Evolutionary conservation across 2,113 vertebrate species (phyloP), one percentile per base, ranked within the genome.

Genomic region (Brachyhypopomus occidentalis): DNA sequence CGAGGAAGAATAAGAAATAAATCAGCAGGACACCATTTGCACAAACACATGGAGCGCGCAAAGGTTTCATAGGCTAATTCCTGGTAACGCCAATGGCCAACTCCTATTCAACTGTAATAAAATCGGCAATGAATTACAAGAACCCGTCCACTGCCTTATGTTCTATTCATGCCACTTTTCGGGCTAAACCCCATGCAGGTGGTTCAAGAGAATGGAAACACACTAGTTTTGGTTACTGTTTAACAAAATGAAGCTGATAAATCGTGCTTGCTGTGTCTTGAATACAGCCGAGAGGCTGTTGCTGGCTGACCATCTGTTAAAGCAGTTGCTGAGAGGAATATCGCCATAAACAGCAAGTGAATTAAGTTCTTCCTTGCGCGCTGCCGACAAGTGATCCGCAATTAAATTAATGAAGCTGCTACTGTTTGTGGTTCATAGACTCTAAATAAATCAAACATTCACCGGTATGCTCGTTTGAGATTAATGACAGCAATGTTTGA

Each of bases 51-150:
- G 85, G 60, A 80, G 64, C 22, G 45, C 30, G 36, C 82, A 30
- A 69, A 76, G 79, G 78, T 81, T 89, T 90, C 81, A 87, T 81
- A 88, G 64, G 85, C 81, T 87, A 88, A 90, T 91, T 84, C 74
- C 71, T 75, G 22, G 45, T 25, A 55, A 25, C 19, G 27, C 14
- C 62, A 69, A 3, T 19, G 30, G 52, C 22, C 55, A 36, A 67
- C 38, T 45, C 77, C 67, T 19, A 69, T 86, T 85, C 85, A 89
- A 25, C 2, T 23, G 8, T 74, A 77, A 75, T 52, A 63, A 75
- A 76, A 30, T 22, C 22, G 4, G 22, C 73, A 48, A 80, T 76
- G 58, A 85, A 82, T 77, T 41, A 76, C 63, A 62, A 36, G 56
- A 66, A 78, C 36, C 0, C 2, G 36, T 59, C 77, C 27, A 27